Conservation (phyloP, 2,888 invertebrate genomes). For the Spodoptera littoralis region DNA sequence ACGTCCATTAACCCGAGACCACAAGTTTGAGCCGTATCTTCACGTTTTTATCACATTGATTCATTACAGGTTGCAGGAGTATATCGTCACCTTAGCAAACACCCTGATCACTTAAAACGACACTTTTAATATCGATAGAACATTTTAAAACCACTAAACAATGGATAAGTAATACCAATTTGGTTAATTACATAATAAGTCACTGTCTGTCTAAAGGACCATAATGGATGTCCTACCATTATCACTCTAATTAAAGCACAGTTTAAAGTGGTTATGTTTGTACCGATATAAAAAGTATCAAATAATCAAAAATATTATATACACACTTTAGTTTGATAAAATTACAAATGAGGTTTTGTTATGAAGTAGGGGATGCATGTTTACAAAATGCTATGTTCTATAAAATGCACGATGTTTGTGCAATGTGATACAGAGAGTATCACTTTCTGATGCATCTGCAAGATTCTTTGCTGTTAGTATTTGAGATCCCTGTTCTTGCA, state of each 20-base stretch:
- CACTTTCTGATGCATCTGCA: conserved; percentile 65
- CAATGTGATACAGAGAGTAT: conserved; percentile 63
- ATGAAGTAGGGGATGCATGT: conserved; percentile 65
- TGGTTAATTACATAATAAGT: conserved; percentile 39
- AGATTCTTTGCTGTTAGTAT: conserved; percentile 69
- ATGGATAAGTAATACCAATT: conserved; percentile 21
- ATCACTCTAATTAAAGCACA: conserved; percentile 49
- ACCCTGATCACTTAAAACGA: conserved; percentile 58
- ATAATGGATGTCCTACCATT: conserved; percentile 13
- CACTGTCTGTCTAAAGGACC: conserved; percentile 29
- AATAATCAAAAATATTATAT: conserved; percentile 44
- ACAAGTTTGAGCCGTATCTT: conserved; percentile 83
- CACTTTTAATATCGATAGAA: conserved; percentile 56
- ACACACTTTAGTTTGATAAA: conserved; percentile 47
- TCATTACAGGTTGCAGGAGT: conserved; percentile 82
- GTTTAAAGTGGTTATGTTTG: conserved; percentile 47
- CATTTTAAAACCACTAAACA: conserved; percentile 42
- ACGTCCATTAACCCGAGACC: conserved; percentile 87
- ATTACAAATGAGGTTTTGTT: conserved; percentile 43
- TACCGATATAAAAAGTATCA: conserved; percentile 51
- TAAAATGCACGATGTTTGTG: conserved; percentile 78
- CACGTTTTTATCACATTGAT: conserved; percentile 75
- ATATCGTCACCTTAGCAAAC: conserved; percentile 69
- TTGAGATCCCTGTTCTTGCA: conserved; percentile 67
- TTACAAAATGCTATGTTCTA: conserved; percentile 64